Base-by-base conservation (phyloP, 2,797 vertebrate genomes). In the Danio kyathit region DNA sequence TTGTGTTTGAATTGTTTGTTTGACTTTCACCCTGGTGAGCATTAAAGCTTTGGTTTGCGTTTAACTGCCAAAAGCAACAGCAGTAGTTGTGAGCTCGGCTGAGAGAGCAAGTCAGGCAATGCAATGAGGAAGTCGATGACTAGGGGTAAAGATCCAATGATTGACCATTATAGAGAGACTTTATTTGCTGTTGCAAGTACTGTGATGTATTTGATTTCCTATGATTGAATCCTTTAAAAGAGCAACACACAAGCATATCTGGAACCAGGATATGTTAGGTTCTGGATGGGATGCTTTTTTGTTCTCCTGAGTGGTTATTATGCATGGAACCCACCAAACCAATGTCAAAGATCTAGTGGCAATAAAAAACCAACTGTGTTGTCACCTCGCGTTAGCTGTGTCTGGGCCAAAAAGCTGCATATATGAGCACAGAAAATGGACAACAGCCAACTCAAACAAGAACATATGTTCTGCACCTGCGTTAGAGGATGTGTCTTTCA, bases 21-120 rank as follows among this genome's bases (percentile, higher is more conserved):
- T 80, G 65, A 57, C 70, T 74, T 74, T 80, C 51, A 73, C 70
- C 79, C 70, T 74, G 79, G 79, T 80, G 79, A 74, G 79, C 70
- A 65, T 56, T 74, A 65, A 73, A 59, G 70, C 79, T 5, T 65
- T 40, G 52, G 78, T 73, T 80, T 73, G 67, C 13, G 51, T 80
- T 74, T 64, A 48, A 66, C 79, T 80, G 79, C 79, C 79, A 80
- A 80, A 57, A 74, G 70, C 61, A 80, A 80, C 70, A 80, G 48
- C 59, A 38, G 51, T 80, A 80, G 79, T 59, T 74, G 69, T 65
- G 69, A 80, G 60, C 14, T 54, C 16, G 69, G 12, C 69, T 73
- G 29, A 29, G 40, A 77, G 64, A 78, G 75, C n/a, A 43, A 43
- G 9, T 44, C n/a, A 66, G 51, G 48, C 21, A 59, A 41, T 57